Base-by-base conservation (phyloP, 1,140 invertebrate genomes). In the Leptinotarsa texana region DNA sequence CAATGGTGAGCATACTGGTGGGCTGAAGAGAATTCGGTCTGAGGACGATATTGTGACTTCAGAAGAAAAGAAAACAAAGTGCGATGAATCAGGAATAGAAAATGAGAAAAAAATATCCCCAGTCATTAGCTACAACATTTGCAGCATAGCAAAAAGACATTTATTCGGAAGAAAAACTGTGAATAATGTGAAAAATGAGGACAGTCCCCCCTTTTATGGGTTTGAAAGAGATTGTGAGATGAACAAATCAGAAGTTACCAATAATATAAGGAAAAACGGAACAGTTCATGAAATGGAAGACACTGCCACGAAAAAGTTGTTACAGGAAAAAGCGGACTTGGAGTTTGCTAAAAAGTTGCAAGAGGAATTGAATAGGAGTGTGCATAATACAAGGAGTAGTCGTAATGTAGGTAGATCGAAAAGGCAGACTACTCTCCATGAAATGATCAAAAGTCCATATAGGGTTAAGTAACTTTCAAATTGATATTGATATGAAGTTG, bases 251-350 rank as follows among this genome's bases (percentile, higher is more conserved):
- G 65, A 48, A 33, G 17, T 57, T 57, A 57, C 17, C 51, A 57
- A n/a, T 57, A 57, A 57, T 57, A 57, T 63, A 11, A 49, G 21
- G 21, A 62, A 13, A 63, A 63, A 18, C 3, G 61, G 57, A 72
- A 63, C 33, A 18, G 42, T 49, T 21, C 48, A 17, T 15, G 22
- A 71, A 71, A 21, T 18, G 21, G 24, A 18, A 22, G 27, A 57
- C n/a, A 61, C 3, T 57, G 17, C n/a, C 33, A 57, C n/a, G 13
- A 57, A n/a, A 73, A 75, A 61, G 63, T 48, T 75, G 24, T 63
- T 76, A 22, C 81, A 82, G 67, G 81, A 81, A 57, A 76, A 80
- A 72, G 61, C 77, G 18, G 81, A 82, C 76, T 82, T 78, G 65
- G 77, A 77, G 71, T 74, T 80, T 42, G 81, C 81, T 3, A 79